A percentile compares a stretch with the other conserved stretches of the same genome.
phyloP scores from a whole-genome alignment of 2,113 vertebrate species.

The Coptodon bakossiorum region DNA sequence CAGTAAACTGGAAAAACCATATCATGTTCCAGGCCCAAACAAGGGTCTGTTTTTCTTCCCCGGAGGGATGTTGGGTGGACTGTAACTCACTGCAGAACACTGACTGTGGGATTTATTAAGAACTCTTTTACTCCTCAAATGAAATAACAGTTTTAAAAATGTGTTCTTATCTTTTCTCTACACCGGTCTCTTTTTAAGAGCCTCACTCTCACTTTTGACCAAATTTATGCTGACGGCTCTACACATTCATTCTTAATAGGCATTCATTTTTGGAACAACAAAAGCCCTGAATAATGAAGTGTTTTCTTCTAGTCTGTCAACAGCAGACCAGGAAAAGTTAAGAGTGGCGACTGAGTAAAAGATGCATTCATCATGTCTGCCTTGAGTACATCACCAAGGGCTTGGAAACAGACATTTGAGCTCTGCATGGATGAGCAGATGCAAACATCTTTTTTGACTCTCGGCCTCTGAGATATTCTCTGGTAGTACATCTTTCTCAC shows the following conservation, averaged over 20 bases:
- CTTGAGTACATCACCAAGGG: neutral
- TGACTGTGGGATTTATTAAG: neutral
- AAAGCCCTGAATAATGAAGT: slow-evolving; percentile 40
- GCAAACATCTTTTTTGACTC: slow-evolving; percentile 5
- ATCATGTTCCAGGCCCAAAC: neutral
- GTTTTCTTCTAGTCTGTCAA: slow-evolving; percentile 2
- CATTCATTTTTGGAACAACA: slow-evolving; percentile 35
- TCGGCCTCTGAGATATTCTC: neutral
- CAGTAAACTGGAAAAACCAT: neutral
- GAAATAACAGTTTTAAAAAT: neutral
- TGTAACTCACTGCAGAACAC: neutral
- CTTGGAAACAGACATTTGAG: slow-evolving; percentile 11
- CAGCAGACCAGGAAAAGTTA: slow-evolving; percentile 5
- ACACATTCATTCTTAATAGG: slow-evolving; percentile 32
- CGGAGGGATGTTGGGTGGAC: neutral
- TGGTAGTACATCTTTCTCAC: neutral
- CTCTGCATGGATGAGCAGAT: slow-evolving; percentile 35
- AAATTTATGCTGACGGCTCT: slow-evolving; percentile 8
- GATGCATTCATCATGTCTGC: slow-evolving; percentile 20
- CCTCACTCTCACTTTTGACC: neutral
- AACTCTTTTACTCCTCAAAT: slow-evolving; percentile 7
- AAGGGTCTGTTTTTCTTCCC: neutral
- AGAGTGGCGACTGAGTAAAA: slow-evolving; percentile 13
- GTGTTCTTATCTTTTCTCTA: neutral
- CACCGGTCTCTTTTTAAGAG: neutral